Evolutionary conservation across 1,140 invertebrate genomes (phyloP), one percentile per base, ranked within the genome.

Genomic region (Solenopsis fugax): DNA sequence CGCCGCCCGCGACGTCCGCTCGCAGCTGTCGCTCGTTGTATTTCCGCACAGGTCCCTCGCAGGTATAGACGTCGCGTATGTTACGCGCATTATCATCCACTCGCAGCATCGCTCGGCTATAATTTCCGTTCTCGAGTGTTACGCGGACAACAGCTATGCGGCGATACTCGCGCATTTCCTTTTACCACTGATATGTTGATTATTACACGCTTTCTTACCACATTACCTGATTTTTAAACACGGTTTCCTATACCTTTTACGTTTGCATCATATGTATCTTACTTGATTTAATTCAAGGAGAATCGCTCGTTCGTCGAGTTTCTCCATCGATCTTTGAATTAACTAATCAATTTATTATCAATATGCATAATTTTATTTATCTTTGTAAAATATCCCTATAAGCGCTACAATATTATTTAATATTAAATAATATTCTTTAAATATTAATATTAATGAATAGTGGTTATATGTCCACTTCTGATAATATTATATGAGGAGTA

Each of bases 31-130:
- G 58, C 18, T 54, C 48, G 50, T 71, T 78, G 77, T 76, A 50
- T 52, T 90, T 76, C 72, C 85, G 77, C 72, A 60, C 76, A 10
- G 73, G 13, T 50, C 13, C 50, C 62, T 60, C 29, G 29, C 29
- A 29, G 65, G 65, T 71, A 67, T 71, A 75, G 52, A 87, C 65
- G 80, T 73, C 77, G 64, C 89, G 86, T 86, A 90, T 78, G 64
- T 89, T 90, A 86, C 85, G 85, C 87, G 89, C 82, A 90, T 91
- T 92, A 91, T 88, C 91, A 77, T 86, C 88, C 18, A 72, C 81
- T 29, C 29, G 82, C 81, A 71, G 62, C 41, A 81, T 87, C 65
- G 69, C 50, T 21, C 81, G 78, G 41, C 48, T 72, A 69, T 87
- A 87, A 91, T 85, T 91, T 90, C 80, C 73, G 37, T 58, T 71